These are phyloP conservation scores for Pandemis heparana DNA, from an alignment of 2,888 invertebrate species.

Conservation along the genomic window DNA sequence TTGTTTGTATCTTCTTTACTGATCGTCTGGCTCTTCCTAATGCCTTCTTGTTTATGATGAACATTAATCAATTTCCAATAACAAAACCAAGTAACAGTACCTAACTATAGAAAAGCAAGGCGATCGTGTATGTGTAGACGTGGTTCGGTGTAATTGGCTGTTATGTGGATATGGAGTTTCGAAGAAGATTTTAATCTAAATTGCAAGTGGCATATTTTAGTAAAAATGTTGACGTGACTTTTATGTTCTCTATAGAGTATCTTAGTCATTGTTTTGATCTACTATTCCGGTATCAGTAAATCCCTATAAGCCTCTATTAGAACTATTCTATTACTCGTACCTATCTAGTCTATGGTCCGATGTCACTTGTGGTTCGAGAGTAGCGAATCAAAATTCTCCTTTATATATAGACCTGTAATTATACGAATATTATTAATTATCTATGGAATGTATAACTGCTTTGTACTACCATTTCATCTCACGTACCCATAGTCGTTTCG, in stretches of 20 bases:
- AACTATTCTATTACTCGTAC: slow-evolving; percentile 4
- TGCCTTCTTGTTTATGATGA: slow-evolving; percentile 40
- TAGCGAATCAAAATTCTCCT: slow-evolving; percentile 44
- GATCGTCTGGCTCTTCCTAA: slow-evolving; percentile 60
- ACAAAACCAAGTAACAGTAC: slow-evolving; percentile 33
- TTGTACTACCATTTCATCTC: slow-evolving; percentile 72
- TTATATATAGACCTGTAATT: slow-evolving; percentile 42
- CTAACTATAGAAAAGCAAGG: slow-evolving; percentile 48
- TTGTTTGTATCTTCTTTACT: slow-evolving; percentile 54
- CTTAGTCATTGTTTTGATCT: slow-evolving; percentile 7
- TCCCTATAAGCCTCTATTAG: slow-evolving; percentile 22
- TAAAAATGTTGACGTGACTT: slow-evolving; percentile 4
- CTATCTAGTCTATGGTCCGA: slow-evolving; percentile 25
- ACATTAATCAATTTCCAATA: slow-evolving; percentile 25
- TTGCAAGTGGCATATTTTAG: slow-evolving; percentile 45
- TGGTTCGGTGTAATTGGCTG: slow-evolving; percentile 51
- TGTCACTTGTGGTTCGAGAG: slow-evolving; percentile 45
- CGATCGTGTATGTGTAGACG: slow-evolving; percentile 50
- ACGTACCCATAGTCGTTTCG: slow-evolving; percentile 53
- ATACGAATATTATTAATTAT: slow-evolving; percentile 43
- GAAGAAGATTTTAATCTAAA: slow-evolving; percentile 40
- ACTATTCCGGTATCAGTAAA: slow-evolving; percentile 7
- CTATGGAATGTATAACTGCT: slow-evolving; percentile 72
- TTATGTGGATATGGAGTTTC: slow-evolving; percentile 44
- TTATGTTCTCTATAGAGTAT: slow-evolving; percentile 12